phyloP scores from a whole-genome alignment of 2,797 vertebrate species.

The Tenualosa thibaudeaui region DNA sequence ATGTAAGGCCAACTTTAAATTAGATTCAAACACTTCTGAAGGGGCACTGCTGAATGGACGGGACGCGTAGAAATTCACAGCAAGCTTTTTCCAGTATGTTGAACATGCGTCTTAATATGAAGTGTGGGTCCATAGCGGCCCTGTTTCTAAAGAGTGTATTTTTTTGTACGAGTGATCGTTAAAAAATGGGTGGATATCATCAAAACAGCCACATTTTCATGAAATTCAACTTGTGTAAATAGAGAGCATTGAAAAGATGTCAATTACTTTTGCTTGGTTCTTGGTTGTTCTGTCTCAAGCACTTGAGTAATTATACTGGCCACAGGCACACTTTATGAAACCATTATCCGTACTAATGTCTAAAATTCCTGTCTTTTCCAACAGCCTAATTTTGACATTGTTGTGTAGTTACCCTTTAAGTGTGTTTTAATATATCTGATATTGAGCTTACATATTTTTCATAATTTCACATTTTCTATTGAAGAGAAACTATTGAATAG shows the following conservation, averaged over 20 bases:
- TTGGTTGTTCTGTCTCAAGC: slow-evolving; percentile 9
- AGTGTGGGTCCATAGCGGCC: neutral
- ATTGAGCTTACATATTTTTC: slow-evolving; percentile 25
- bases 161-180: neutral
- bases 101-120: neutral
- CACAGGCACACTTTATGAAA: slow-evolving; percentile 11
- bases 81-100: slow-evolving; percentile 25
- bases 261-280: slow-evolving; percentile 22
- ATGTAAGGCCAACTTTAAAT: slow-evolving; percentile 34
- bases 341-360: slow-evolving; percentile 20
- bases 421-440: slow-evolving; percentile 23
- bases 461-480: slow-evolving; percentile 23
- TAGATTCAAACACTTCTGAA: slow-evolving; percentile 37
- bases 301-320: neutral
- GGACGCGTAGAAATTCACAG: slow-evolving; percentile 21
- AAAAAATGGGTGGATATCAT: neutral
- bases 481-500: neutral
- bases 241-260: slow-evolving; percentile 8
- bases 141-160: slow-evolving; percentile 20
- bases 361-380: slow-evolving; percentile 15
- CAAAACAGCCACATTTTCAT: neutral
- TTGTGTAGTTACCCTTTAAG: slow-evolving; percentile 13
- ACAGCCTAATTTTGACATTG: slow-evolving; percentile 25
- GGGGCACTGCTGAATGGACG: slow-evolving; percentile 28
- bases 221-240: slow-evolving; percentile 7